Evolutionary conservation across 2,888 invertebrate species (phyloP), one percentile per base, ranked within the genome.

Genomic region (Ellobium chinense): DNA sequence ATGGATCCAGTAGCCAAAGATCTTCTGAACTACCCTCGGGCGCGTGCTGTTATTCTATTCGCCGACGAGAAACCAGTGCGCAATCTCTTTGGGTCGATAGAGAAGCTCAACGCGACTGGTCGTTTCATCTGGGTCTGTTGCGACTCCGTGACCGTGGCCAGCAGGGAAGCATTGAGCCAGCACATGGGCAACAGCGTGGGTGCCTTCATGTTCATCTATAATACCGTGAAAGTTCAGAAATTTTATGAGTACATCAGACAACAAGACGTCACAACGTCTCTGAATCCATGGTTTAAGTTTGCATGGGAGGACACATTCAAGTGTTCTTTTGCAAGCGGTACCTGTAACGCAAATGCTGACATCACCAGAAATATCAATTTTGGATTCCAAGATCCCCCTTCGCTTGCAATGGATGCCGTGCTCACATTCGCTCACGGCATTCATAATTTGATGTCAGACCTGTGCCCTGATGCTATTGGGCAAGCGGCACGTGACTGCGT

Each of bases 41-140:
- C 86, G 5, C 79, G 75, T 29, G 87, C 88, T n/a, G 88, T 90
- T 1, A 84, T 90, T 18, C 66, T 88, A 4, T 88, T 89, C 74
- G 80, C 85, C 2, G 88, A 88, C 29, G 88, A 85, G 46, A 82
- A 83, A 24, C 85, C 85, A 24, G 82, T 84, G 1, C 68, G 73
- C n/a, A 68, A 70, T 0, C 58, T 90, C 1, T 82, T 90, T 31
- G 24, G 73, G 9, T 83, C 85, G 14, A 80, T 86, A 12, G 78
- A 82, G 68, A 62, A 77, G 27, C 9, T 66, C n/a, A 58, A 81
- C 2, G 74, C 82, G 18, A 72, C 63, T 0, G 86, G 85, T 29
- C 79, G 86, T 24, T 91, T 89, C 76, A 83, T 89, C 21, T 91
- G 88, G 86, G 78, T 90, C 12, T 88, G 88, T 54, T 86, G 89